phyloP scores from a whole-genome alignment of 2,797 vertebrate species.

The Cottoperca gobio region DNA sequence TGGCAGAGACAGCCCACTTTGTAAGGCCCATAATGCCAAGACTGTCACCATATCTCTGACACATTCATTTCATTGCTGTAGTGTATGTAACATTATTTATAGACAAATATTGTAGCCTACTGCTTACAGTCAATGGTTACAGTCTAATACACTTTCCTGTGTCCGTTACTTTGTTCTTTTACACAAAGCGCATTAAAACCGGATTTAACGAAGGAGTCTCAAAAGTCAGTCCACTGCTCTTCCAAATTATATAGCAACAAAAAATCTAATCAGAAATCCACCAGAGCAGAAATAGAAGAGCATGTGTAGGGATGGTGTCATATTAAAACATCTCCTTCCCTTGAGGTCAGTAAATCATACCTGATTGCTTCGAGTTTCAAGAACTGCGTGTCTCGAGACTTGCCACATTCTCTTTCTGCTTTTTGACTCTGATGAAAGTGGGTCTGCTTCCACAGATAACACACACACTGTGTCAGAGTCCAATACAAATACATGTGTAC shows the following conservation, averaged over 20 bases:
- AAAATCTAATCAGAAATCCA: neutral
- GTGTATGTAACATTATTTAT: neutral
- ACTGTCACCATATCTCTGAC: neutral
- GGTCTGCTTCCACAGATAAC: constrained; percentile 7
- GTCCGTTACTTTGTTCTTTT: neutral
- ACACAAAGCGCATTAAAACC: neutral
- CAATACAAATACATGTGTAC: neutral
- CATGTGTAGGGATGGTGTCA: neutral
- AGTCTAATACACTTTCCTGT: neutral
- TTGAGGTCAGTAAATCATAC: neutral
- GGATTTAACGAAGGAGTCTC: neutral
- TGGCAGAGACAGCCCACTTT: neutral
- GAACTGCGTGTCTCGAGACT: neutral
- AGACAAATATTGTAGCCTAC: no score
- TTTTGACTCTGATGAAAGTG: neutral
- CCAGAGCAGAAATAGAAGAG: constrained; percentile 1
- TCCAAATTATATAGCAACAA: neutral
- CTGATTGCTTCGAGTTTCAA: constrained; percentile 11
- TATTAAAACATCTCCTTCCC: constrained; percentile 9
- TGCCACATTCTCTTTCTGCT: neutral
- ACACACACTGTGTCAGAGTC: neutral
- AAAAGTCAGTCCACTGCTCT: neutral
- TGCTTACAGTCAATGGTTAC: neutral
- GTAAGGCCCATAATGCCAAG: neutral
- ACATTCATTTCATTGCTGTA: neutral